Conservation (phyloP, 1,140 invertebrate genomes). For the Pseudomyrmex cubaensis region DNA sequence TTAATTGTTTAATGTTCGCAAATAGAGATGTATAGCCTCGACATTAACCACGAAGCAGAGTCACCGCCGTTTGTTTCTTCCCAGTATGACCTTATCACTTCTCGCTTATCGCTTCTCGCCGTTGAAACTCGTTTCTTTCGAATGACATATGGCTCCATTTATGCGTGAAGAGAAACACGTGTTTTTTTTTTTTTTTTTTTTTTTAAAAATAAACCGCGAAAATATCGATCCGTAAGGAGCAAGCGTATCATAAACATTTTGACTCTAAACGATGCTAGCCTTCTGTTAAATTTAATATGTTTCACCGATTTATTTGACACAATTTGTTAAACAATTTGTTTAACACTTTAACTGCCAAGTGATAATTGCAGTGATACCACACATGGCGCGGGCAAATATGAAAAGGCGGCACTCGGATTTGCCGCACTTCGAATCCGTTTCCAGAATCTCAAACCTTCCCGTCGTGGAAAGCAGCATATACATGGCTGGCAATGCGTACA, state of each 20-base stretch:
- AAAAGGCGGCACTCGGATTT: conserved; percentile 80
- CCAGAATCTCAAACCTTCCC: conserved; percentile 89
- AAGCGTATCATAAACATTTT: too few relatives aligned
- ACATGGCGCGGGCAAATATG: conserved; percentile 77
- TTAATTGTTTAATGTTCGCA: background rate
- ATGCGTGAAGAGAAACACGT: conserved; percentile 54
- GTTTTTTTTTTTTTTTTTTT: conserved; percentile 19
- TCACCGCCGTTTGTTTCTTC: conserved; percentile 43
- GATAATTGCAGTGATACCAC: conserved; percentile 25
- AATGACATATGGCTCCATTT: conserved; percentile 37
- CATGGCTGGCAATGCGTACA: conserved; percentile 89
- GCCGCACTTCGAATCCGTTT: conserved; percentile 88
- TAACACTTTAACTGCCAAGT: conserved; percentile 12
- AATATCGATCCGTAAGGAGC: background rate
- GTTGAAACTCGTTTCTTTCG: conserved; percentile 43
- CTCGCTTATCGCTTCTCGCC: conserved; percentile 71
- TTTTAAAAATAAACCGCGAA: background rate
- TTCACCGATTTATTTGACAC: background rate
- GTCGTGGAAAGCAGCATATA: conserved; percentile 90
- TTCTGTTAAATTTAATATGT: background rate
- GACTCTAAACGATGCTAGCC: too few relatives aligned
- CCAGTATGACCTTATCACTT: conserved; percentile 68
- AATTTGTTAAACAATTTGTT: background rate
- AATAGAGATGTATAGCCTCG: conserved; percentile 59
- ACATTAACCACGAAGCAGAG: conserved; percentile 70